Base-by-base conservation (phyloP, 2,888 invertebrate species). In the Byasa hedistus region DNA sequence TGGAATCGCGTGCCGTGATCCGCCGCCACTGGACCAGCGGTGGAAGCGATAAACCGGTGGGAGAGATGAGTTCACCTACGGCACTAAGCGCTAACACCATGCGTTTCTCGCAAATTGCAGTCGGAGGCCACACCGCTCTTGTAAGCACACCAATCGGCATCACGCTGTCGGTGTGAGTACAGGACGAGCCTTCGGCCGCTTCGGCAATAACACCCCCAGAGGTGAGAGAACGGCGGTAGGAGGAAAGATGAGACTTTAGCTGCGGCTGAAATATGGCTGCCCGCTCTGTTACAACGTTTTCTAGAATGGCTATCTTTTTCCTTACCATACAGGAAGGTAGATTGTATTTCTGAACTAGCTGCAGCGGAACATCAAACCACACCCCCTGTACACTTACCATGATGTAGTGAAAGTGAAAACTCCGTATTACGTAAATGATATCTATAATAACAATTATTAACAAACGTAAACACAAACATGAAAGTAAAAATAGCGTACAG, bases 31-130 rank as follows among this genome's bases (percentile, higher is more conserved):
- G 83, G 83, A 79, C 75, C 73, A 70, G 73, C 76, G 74, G 77
- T 78, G 76, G 71, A 72, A 73, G 76, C 78, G 84, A 80, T 85
- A 83, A 81, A 80, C 86, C 87, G 84, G 87, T 82, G 89, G 89
- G 87, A 86, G 85, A 76, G 77, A 80, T 78, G 77, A 84, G 82
- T 80, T 89, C 79, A 77, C 82, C 77, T 79, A 74, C 74, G 71
- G 71, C 71, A 75, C 74, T 72, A 73, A 75, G 79, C 80, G 78
- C 81, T 84, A 76, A 79, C 78, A 82, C 82, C 76, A 83, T 82
- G 81, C 81, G 80, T 76, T 80, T 81, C 75, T 77, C 74, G 77
- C 74, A 79, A 84, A 83, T 81, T 86, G 78, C 76, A 73, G 71
- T 75, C 71, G 71, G 77, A 82, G 78, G 84, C 84, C 85, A 81